Base-by-base conservation (phyloP, 2,888 invertebrate genomes). In the Epiblema foenella region DNA sequence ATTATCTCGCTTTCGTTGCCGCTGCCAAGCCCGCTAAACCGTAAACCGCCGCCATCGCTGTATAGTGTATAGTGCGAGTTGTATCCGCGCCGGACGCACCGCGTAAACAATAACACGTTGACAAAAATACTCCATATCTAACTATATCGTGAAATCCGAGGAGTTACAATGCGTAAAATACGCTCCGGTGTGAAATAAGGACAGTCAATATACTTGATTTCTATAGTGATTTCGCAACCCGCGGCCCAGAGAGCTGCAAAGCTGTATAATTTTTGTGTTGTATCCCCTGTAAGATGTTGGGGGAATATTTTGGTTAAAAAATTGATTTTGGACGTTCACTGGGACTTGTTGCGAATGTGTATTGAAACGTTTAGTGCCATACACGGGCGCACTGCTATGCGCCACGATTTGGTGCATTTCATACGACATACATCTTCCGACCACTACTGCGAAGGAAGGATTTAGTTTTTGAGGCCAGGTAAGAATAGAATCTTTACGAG, bases 361-460 rank as follows among this genome's bases (percentile, higher is more conserved):
- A 92, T 93, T 89, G 93, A 93, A 91, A 90, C 93, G 89, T 93
- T 93, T 73, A 93, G 89, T 87, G 93, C 93, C 83, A 93, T 93
- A 81, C 93, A 93, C 92, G 93, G 93, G 90, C 95, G 95, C 92
- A 95, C 95, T 95, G 96, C 96, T 94, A 96, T 96, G 96, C 95
- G 96, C 95, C 95, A 95, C 94, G 95, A 96, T 89, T 91, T 95
- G 89, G 93, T 95, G 86, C 95, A 96, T 83, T 96, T 96, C 84
- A 96, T 96, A 90, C 94, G 96, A 85, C 96, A 96, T 91, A 96
- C 96, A 75, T 96, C 96, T 77, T 96, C 96, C 78, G 96, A 96
- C 80, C 96, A 96, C 86, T 96, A 96, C 87, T 95, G 96, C 94
- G 96, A 96, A 95, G 93, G 93, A 88, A 90, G 79, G 85, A 86